These are phyloP conservation scores for Zonitis immaculata DNA, from an alignment of 2,888 invertebrate species.

Conservation along the genomic window DNA sequence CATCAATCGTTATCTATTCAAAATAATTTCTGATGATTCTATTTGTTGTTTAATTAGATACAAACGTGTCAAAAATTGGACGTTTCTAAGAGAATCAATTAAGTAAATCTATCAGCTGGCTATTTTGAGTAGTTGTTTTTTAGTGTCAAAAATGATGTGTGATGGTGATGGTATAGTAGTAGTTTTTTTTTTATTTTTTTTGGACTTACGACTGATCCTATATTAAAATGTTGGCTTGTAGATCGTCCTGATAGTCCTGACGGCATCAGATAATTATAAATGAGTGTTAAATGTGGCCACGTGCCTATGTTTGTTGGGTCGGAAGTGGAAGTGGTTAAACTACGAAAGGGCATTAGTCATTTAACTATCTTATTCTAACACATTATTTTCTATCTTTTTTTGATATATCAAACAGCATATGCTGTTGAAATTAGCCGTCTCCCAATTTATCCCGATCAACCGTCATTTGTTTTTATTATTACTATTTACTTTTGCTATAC, in stretches of 20 bases:
- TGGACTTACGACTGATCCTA: constrained; percentile 17
- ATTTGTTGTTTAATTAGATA: not conserved
- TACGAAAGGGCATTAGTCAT: constrained; percentile 13
- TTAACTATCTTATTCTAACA: constrained; percentile 3
- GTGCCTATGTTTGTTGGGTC: constrained; percentile 28
- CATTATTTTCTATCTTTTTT: constrained; percentile 6
- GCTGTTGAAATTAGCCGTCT: constrained; percentile 2
- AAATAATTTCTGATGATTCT: not conserved
- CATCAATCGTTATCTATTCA: not conserved
- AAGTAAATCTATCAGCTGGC: constrained; percentile 30
- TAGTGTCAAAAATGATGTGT: too few species aligned
- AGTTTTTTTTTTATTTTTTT: too few species aligned
- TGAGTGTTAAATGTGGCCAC: constrained; percentile 39
- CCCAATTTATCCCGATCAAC: not conserved
- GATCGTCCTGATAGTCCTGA: constrained; percentile 27
- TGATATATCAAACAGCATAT: constrained; percentile 10
- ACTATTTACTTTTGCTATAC: not conserved
- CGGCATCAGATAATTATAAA: constrained; percentile 37
- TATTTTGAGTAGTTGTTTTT: constrained; percentile 10
- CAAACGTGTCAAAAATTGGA: not conserved
- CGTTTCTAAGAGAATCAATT: constrained; percentile 28
- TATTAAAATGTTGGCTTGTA: constrained; percentile 38
- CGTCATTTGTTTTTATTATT: constrained; percentile 9
- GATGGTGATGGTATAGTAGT: too few species aligned
- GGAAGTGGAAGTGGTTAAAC: constrained; percentile 15